Conservation (phyloP, 2,113 vertebrate species). For the Isurus oxyrinchus region DNA sequence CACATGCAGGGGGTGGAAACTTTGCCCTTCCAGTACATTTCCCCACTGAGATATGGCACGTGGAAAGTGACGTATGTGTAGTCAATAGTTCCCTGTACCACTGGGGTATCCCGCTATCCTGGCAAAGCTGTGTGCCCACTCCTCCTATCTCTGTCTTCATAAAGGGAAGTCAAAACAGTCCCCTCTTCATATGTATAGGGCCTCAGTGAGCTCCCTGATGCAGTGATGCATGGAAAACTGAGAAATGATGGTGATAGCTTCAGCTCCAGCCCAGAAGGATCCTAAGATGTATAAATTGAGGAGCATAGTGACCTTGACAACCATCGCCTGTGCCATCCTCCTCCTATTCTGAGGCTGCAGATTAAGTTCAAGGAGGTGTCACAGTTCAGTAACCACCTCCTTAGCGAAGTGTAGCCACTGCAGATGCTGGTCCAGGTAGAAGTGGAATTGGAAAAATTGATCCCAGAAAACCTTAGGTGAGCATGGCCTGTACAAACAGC, state of each 20-base stretch:
- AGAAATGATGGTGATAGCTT: neutral
- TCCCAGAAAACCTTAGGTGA: neutral
- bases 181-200: neutral
- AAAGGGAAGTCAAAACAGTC: neutral
- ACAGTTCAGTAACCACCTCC: neutral
- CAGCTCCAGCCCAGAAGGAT: neutral
- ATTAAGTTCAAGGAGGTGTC: neutral
- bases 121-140: neutral
- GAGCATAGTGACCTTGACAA: neutral
- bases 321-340: neutral
- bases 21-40: neutral
- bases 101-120: neutral
- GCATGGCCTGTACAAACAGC: neutral
- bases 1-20: neutral
- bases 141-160: neutral
- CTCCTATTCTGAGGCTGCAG: neutral
- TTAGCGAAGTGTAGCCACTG: too few species aligned
- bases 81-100: neutral
- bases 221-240: neutral
- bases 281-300: neutral
- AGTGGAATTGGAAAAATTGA: neutral
- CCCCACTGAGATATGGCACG: neutral
- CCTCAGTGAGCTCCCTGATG: neutral
- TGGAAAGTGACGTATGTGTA: too few species aligned
- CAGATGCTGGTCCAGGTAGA: neutral